These are phyloP conservation scores for cat (Felis catus) DNA, from an alignment of 2,113 vertebrate genomes.

Conservation along the genomic window DNA sequence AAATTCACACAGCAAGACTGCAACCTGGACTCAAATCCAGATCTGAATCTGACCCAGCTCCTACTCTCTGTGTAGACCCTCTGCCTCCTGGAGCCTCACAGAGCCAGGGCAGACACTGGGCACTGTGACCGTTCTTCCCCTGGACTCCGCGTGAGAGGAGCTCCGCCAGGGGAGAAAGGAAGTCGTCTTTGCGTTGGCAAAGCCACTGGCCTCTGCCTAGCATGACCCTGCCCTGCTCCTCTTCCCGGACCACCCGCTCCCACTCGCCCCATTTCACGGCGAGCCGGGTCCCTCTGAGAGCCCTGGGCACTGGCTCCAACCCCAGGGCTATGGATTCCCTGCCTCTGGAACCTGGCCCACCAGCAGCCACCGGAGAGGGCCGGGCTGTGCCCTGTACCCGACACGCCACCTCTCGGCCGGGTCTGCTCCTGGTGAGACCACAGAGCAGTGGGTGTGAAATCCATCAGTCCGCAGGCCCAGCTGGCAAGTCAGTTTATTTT, in stretches of 20 bases:
- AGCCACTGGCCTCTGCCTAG: not conserved
- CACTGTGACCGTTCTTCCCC: not conserved
- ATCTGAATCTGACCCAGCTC: not conserved
- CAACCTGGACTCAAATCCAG: not conserved
- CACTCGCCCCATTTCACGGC: accelerated
- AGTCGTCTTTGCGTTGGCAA: accelerated
- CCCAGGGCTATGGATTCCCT: not conserved
- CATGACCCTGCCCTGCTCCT: not conserved
- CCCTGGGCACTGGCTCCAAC: not conserved
- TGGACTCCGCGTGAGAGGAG: accelerated
- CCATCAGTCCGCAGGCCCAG: not conserved
- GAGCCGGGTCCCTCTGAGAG: not conserved
- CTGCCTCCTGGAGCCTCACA: not conserved
- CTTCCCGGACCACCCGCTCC: not conserved
- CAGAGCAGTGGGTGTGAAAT: accelerated
- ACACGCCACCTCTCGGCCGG: accelerated
- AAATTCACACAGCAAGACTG: not conserved
- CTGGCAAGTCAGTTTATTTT: accelerated
- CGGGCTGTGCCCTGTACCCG: accelerated
- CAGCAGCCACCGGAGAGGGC: not conserved
- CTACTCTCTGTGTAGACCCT: not conserved
- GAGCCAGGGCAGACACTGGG: not conserved
- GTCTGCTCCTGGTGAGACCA: not conserved
- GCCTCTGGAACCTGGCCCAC: accelerated
- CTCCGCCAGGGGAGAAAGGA: not conserved